These are phyloP conservation scores for Tenthredo mesomela DNA, from an alignment of 2,888 invertebrate genomes.

Conservation along the genomic window DNA sequence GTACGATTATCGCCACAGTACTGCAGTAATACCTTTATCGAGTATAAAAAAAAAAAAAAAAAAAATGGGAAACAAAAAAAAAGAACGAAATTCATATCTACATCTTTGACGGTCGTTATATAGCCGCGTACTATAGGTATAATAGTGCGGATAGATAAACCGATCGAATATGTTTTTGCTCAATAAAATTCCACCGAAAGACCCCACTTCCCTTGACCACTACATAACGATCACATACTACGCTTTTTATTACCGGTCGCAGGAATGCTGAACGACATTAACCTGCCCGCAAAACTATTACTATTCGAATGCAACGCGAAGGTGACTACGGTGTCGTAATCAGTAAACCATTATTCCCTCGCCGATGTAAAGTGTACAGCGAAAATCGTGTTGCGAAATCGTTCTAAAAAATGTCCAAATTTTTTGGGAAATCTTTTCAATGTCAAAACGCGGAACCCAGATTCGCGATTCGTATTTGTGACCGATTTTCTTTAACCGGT, in stretches of 20 bases:
- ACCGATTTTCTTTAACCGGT: no score
- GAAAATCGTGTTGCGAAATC: neutral
- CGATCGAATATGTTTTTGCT: slow-evolving; percentile 9
- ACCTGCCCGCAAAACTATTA: neutral
- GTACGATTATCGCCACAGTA: neutral
- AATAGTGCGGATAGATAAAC: neutral
- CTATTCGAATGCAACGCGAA: slow-evolving; percentile 4
- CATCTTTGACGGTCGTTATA: neutral
- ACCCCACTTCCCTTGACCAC: slow-evolving; percentile 23
- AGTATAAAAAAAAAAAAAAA: neutral
- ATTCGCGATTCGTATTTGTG: neutral
- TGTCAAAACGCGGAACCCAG: neutral
- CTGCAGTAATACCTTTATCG: neutral
- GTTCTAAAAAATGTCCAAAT: neutral
- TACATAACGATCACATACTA: slow-evolving; percentile 2
- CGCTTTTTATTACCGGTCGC: slow-evolving; percentile 7
- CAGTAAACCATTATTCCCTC: neutral
- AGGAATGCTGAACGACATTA: slow-evolving; percentile 5
- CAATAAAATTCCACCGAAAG: slow-evolving; percentile 35
- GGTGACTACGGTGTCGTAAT: neutral
- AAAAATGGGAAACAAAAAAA: neutral
- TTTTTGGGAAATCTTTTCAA: neutral
- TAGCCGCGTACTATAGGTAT: neutral
- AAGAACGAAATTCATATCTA: neutral
- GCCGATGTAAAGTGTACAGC: neutral